Conservation (phyloP, 2,113 vertebrate genomes). For the Eublepharis macularius region DNA sequence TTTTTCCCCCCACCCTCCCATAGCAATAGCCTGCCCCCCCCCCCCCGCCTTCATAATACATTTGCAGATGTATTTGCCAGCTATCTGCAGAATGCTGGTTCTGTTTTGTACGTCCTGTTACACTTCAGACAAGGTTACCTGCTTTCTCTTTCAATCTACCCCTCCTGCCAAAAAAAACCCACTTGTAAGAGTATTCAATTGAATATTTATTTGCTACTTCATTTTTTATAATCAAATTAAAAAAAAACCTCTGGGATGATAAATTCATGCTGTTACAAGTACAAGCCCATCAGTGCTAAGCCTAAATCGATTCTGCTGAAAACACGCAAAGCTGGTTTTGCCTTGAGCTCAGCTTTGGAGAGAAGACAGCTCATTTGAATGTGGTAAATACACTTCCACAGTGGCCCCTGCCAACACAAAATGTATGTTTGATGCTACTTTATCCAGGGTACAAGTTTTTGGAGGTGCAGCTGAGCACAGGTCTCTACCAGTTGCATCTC, state of each 20-base stretch:
- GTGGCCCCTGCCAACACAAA: not conserved
- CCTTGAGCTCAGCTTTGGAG: not conserved
- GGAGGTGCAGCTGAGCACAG: too few relatives aligned
- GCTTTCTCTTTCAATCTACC: not conserved
- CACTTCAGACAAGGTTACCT: not conserved
- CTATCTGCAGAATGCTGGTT: not conserved
- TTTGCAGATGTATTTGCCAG: not conserved
- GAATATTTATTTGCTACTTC: not conserved
- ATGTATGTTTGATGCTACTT: too few relatives aligned
- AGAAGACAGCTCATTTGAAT: not conserved
- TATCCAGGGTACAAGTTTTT: too few relatives aligned
- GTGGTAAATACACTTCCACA: not conserved
- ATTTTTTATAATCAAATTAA: not conserved
- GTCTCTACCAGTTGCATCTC: too few relatives aligned
- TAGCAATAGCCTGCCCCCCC: not conserved
- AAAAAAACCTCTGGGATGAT: not conserved
- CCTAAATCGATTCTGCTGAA: not conserved
- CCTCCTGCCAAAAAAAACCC: not conserved
- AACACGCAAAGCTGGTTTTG: not conserved
- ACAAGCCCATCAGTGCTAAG: not conserved
- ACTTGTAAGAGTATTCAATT: not conserved
- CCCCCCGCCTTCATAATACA: not conserved
- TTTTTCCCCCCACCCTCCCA: not conserved
- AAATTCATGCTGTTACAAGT: not conserved
- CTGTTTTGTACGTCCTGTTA: not conserved